Percentiles rank a stretch among this genome's conserved stretches.
Evolutionary conservation across 2,888 invertebrate genomes (phyloP).

Genomic region (Cosmorhoe ocellata): DNA sequence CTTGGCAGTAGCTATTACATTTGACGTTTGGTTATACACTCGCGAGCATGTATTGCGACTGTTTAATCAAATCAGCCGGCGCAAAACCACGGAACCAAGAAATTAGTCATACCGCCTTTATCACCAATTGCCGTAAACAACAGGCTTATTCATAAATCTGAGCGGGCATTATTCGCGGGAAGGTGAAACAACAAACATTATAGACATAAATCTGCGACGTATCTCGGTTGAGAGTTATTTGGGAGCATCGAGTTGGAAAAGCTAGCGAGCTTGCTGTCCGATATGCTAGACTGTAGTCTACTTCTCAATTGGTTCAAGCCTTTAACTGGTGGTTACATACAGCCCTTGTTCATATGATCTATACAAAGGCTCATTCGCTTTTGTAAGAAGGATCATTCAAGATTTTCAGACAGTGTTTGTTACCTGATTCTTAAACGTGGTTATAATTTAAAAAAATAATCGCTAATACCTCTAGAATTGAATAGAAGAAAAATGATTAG

Average conservation of each 20-base stretch:
- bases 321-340: too few relatives aligned
- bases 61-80: slow-evolving; percentile 25
- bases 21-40: not conserved
- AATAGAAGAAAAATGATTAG: too few relatives aligned
- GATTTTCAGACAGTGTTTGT: too few relatives aligned
- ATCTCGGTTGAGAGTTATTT: slow-evolving; percentile 71
- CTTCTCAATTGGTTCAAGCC: too few relatives aligned
- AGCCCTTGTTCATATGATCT: too few relatives aligned
- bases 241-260: slow-evolving; percentile 39
- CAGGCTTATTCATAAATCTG: slow-evolving; percentile 79
- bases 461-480: too few relatives aligned
- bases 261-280: slow-evolving; percentile 18
- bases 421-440: too few relatives aligned
- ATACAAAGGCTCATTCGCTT: too few relatives aligned
- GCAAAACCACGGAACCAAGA: slow-evolving; percentile 34
- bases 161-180: slow-evolving; percentile 72
- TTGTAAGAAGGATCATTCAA: too few relatives aligned
- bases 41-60: slow-evolving; percentile 12
- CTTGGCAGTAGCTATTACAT: too few relatives aligned
- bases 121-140: slow-evolving; percentile 66
- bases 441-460: too few relatives aligned
- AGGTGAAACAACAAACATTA: slow-evolving; percentile 82
- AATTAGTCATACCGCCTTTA: slow-evolving; percentile 61
- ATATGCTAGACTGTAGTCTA: too few relatives aligned
- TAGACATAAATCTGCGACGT: slow-evolving; percentile 80